Evolutionary conservation across 2,113 vertebrate genomes (phyloP), one percentile per base, ranked within the genome.

Genomic region (Myrmecophaga tridactyla): DNA sequence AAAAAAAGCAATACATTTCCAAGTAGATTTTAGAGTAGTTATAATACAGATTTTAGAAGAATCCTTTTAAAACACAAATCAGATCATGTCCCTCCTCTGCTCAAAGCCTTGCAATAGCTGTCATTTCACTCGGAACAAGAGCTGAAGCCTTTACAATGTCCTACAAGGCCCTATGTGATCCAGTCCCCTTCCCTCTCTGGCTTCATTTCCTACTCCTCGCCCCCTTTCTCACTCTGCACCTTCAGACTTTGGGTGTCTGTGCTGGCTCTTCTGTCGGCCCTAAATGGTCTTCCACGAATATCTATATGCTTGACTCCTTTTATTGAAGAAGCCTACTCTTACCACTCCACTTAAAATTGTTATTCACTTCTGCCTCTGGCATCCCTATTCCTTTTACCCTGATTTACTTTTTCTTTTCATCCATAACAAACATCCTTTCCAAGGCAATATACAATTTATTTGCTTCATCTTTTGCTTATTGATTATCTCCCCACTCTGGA

Each of bases 401-500:
- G 53, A 25, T 60, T 78, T 63, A 34, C 31, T 58, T 92, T 89
- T 70, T 83, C 34, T 91, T 87, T 43, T 36, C 18, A 65, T 65
- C 39, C 58, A 72, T 27, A 83, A n/a, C 15, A 62, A 17, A 70
- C 0, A 18, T 8, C 20, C 36, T 51, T 92, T 58, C 48, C 8
- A 31, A 75, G 3, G 14, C 62, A 46, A 51, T 56, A 29, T 39
- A 23, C 36, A 11, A 56, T 14, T 41, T 75, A 43, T 51, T 51
- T 80, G 31, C 73, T 53, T 36, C 81, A 39, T 20, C 25, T 56
- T 4, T 31, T 43, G 6, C 29, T 90, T 39, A 43, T 65, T 73
- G 23, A 88, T 86, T 62, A 53, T 72, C 23, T 78, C 18, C 13
- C 23, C 25, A 14, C 34, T 27, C 34, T 25, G 4, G 36, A 67